phyloP scores from a whole-genome alignment of 2,888 invertebrate genomes.

The Rugalucina vietnamica region DNA sequence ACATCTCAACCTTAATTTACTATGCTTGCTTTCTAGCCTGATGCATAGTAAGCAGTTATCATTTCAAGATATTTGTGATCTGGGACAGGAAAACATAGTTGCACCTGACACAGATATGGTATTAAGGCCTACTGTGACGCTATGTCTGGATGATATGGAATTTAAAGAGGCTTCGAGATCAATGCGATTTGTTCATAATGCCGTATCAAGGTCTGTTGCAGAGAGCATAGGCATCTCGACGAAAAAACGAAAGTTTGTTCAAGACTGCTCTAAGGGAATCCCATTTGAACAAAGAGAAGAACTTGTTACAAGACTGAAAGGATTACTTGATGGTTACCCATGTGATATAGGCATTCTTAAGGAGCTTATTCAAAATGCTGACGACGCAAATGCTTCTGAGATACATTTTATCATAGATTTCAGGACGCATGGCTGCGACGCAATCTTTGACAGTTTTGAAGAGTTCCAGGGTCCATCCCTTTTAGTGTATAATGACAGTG shows the following conservation, averaged over 20 bases:
- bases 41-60: neutral
- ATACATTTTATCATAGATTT: constrained; percentile 78
- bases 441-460: constrained; percentile 19
- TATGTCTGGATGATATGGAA: constrained; percentile 70
- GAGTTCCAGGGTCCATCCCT: constrained; percentile 75
- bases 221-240: constrained; percentile 27
- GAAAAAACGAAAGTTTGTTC: constrained; percentile 62
- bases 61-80: neutral
- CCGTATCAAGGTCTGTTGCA: constrained; percentile 19
- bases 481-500: constrained; percentile 72
- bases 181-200: constrained; percentile 61
- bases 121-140: constrained; percentile 50
- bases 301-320: constrained; percentile 74
- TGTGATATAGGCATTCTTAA: constrained; percentile 78
- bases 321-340: constrained; percentile 77
- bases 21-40: neutral
- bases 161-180: constrained; percentile 59
- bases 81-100: neutral
- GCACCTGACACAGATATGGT: constrained; percentile 68
- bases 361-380: constrained; percentile 81
- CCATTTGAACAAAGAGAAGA: constrained; percentile 77
- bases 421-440: neutral
- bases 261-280: constrained; percentile 60
- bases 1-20: neutral
- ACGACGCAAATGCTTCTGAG: constrained; percentile 79